These are phyloP conservation scores for Sarcophaga rosellei DNA, from an alignment of 2,888 invertebrate species.

Conservation along the genomic window DNA sequence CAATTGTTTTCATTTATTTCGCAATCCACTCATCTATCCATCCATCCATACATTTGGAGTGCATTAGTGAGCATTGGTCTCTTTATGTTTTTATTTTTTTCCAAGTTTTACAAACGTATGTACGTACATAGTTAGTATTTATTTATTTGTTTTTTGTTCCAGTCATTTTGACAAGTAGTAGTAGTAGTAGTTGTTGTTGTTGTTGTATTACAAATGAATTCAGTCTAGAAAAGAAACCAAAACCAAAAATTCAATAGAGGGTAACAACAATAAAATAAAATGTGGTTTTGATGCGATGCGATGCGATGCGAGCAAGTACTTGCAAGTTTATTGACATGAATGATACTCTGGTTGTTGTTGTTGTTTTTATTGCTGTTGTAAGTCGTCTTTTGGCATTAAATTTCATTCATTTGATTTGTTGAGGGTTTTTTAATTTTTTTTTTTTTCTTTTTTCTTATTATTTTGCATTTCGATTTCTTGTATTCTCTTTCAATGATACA, in stretches of 20 bases:
- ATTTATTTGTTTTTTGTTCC: not conserved
- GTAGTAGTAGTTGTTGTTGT: conserved; percentile 9
- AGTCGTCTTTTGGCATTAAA: conserved; percentile 53
- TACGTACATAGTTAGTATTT: not conserved
- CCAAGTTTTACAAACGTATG: not conserved
- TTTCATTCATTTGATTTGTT: conserved; percentile 51
- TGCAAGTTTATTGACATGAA: conserved; percentile 64
- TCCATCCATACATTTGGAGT: not conserved
- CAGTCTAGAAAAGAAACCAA: not conserved
- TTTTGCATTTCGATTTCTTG: conserved; percentile 34
- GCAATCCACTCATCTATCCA: not conserved
- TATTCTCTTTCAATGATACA: not conserved
- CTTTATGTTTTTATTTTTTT: conserved; percentile 9
- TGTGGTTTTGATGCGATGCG: conserved; percentile 50
- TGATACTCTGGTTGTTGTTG: not conserved
- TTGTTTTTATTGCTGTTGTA: conserved; percentile 43
- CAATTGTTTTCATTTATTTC: conserved; percentile 28
- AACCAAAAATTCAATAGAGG: not conserved
- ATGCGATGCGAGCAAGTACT: conserved; percentile 1
- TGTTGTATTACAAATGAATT: conserved; percentile 11
- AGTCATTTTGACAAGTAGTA: not conserved
- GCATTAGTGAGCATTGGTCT: conserved; percentile 3
- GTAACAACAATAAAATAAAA: conserved; percentile 18
- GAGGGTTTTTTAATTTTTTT: not conserved
- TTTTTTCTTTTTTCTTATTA: not conserved